Base-by-base conservation (phyloP, 2,113 vertebrate genomes). In the Trichechus manatus region DNA sequence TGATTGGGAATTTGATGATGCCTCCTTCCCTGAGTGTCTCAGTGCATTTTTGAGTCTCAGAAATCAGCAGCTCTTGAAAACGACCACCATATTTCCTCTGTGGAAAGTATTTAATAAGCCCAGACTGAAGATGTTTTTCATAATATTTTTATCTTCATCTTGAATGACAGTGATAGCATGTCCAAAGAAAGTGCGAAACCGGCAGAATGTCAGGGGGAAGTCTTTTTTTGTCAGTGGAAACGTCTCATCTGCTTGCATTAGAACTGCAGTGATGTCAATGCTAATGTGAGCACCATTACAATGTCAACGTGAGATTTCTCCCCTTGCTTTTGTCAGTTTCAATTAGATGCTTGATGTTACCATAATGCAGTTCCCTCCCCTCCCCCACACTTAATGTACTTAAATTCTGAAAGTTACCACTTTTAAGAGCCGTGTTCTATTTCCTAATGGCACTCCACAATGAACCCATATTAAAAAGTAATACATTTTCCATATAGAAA, bases 401-500 rank as follows among this genome's bases (percentile, higher is more conserved):
- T 70, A 75, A 82, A 93, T 78, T 79, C 96, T 77, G 53, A 79
- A 97, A 97, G 96, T 97, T 95, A 68, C 97, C 95, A 94, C 97
- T 97, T 94, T 93, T 83, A 91, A 97, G 96, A 92, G 87, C 82
- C 1, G 1, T 8, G 84, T 83, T 90, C 89, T 74, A n/a, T 94
- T 97, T 96, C 96, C 96, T 97, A 97, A 98, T 97, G 97, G 97
- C 88, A 66, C 96, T 95, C 78, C 68, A 93, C 97, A 86, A 94
- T 93, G 96, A 97, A 84, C 98, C 88, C 82, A 1, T 93, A 97
- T 97, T 97, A 97, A 97, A 96, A 97, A 98, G 97, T 84, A 92
- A 98, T 97, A 94, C 96, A 89, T 97, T 97, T 97, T 93, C 97
- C 97, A 93, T 92, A 96, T 80, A 83, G 95, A 98, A 82, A 97